Base-by-base conservation (phyloP, 2,888 invertebrate species). In the Thumatha senex region DNA sequence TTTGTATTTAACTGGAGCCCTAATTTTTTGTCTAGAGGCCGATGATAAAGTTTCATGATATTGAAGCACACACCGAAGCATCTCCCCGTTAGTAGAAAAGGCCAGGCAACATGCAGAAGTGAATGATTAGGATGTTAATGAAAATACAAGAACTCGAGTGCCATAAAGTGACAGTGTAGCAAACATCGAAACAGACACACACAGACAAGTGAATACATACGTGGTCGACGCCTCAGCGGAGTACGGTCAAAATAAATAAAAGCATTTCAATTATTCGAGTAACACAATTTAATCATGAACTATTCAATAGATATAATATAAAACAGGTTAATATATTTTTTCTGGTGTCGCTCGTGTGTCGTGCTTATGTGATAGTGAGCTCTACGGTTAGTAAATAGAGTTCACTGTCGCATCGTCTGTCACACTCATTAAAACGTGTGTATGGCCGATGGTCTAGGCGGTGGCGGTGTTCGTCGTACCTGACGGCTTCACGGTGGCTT, bases 271-370 rank as follows among this genome's bases (percentile, higher is more conserved):
- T 91, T 89, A 90, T 89, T 90, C 81, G 87, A 89, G 78, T 89
- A 91, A 91, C 90, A 91, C 89, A 91, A 89, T 91, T 91, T 91
- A 90, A 91, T 91, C 88, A 91, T 86, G 89, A 86, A 87, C 87
- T 90, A 90, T 84, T 85, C 67, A 79, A 82, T 87, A 87, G 74
- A 82, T 86, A 85, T 87, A 81, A 78, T 91, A 88, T 88, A 89
- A 89, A 91, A 91, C 89, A 90, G 89, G 79, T 89, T 89, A 24
- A 88, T 89, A 87, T 85, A 84, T 69, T 76, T 82, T 74, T 80
- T 84, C 79, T 84, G 78, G 84, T 86, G 86, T 89, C 85, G 81
- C 76, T 84, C 77, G 86, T 86, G 89, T 89, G 87, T 87, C 82
- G 84, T 86, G 84, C 80, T 77, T 76, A 83, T 84, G 86, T 70